Conservation (phyloP, 2,113 vertebrate genomes). For the Corythaixoides concolor region DNA sequence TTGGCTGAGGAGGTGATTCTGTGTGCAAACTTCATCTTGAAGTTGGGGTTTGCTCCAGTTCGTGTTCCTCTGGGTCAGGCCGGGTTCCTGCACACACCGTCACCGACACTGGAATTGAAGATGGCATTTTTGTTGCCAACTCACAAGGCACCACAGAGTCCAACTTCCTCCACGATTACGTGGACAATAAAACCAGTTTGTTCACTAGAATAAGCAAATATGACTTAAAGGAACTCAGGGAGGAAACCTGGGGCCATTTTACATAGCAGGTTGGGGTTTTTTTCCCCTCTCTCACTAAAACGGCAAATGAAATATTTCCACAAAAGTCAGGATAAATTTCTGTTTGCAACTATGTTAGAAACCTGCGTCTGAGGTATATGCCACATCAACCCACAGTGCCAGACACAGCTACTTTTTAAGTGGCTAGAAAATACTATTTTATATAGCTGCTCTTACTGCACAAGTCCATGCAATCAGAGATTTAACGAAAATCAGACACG, state of each 20-base stretch:
- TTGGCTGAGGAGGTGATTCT: neutral
- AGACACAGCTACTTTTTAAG: neutral
- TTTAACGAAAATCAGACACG: neutral
- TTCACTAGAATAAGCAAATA: neutral
- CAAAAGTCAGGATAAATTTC: neutral
- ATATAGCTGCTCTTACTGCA: neutral
- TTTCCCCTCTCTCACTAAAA: neutral
- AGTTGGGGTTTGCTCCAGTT: neutral
- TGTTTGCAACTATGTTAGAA: neutral
- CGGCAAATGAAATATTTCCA: neutral
- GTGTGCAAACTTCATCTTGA: fast-evolving
- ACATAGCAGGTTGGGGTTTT: neutral
- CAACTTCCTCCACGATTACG: neutral
- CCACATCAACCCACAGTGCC: neutral
- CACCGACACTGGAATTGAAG: neutral
- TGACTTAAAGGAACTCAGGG: neutral
- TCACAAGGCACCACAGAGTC: neutral
- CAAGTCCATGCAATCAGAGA: neutral
- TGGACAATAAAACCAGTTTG: neutral
- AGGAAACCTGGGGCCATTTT: neutral
- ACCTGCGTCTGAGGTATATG: neutral
- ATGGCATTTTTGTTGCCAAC: neutral
- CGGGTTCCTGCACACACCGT: neutral
- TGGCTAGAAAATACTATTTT: neutral
- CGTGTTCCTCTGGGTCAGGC: neutral